Evolutionary conservation across 2,113 vertebrate species (phyloP).

Genomic region (Gila orcuttii): DNA sequence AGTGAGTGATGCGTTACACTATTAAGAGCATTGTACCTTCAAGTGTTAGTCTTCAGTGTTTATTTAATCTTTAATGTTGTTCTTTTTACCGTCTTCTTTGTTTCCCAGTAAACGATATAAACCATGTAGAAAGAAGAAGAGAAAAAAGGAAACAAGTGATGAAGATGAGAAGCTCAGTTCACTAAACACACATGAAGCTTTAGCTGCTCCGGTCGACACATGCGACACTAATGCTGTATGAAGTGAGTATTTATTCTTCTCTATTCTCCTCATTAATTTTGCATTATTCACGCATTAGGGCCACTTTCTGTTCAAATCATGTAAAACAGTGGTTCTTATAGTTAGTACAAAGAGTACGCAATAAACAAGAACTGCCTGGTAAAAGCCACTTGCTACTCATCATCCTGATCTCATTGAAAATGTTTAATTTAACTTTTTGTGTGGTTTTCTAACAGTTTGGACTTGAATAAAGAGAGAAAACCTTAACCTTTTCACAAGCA

Average conservation of each 20-base stretch:
- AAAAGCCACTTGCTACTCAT: too few species aligned
- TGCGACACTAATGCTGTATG: conserved; percentile 51
- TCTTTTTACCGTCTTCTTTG: background rate
- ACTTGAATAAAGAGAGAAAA: too few species aligned
- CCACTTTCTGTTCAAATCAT: background rate
- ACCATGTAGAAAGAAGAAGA: conserved; percentile 45
- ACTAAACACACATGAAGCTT: conserved; percentile 36
- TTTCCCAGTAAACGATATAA: conserved; percentile 47
- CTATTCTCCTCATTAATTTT: background rate
- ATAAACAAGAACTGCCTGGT: too few species aligned
- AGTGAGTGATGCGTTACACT: conserved; percentile 74
- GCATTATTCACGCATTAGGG: background rate
- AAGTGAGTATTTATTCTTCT: conserved; percentile 43
- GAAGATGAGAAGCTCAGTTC: conserved; percentile 49
- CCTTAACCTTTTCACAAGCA: too few species aligned
- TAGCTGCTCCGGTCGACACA: conserved; percentile 1
- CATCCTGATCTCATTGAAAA: too few species aligned
- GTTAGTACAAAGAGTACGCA: background rate
- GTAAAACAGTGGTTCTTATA: background rate
- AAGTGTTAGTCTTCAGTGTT: background rate
- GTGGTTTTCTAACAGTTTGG: too few species aligned
- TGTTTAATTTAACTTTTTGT: too few species aligned
- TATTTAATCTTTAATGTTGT: background rate
- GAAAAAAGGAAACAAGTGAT: conserved; percentile 38
- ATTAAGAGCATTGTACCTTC: background rate